phyloP scores from a whole-genome alignment of 2,888 invertebrate genomes.

The Adela reaumurella region DNA sequence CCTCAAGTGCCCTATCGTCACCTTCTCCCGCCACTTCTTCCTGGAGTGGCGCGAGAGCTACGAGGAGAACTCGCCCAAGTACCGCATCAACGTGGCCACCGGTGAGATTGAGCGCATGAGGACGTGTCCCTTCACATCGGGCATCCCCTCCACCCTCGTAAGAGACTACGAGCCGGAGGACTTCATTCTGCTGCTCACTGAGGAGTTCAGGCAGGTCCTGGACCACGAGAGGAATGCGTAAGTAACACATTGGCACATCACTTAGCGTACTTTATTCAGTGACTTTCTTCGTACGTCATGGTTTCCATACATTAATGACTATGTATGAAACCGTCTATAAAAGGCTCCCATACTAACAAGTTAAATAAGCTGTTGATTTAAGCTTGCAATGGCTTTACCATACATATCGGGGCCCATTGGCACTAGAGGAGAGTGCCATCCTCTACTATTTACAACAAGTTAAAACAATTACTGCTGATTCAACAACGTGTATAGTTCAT shows the following conservation, averaged over 20 bases:
- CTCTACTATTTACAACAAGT: too few species aligned
- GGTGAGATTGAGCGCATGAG: slow-evolving; percentile 24
- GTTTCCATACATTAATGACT: too few species aligned
- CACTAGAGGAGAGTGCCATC: too few species aligned
- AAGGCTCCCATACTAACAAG: too few species aligned
- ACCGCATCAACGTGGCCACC: slow-evolving; percentile 22
- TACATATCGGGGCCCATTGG: too few species aligned
- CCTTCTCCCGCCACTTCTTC: slow-evolving; percentile 33
- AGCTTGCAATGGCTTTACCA: too few species aligned
- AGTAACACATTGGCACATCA: background rate
- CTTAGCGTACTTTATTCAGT: too few species aligned
- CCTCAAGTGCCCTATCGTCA: slow-evolving; percentile 25
- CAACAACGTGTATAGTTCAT: too few species aligned
- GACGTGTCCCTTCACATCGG: slow-evolving; percentile 24
- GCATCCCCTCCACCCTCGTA: background rate
- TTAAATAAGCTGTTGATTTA: too few species aligned
- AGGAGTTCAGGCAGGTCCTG: background rate
- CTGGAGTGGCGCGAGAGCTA: slow-evolving; percentile 25
- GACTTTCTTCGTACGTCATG: too few species aligned
- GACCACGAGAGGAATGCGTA: background rate
- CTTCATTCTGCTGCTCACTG: background rate
- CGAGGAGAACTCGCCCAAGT: slow-evolving; percentile 11
- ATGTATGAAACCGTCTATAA: too few species aligned
- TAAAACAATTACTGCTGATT: too few species aligned
- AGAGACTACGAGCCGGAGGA: background rate